Evolutionary conservation across 2,113 vertebrate genomes (phyloP).

Genomic region (Rhea americana): DNA sequence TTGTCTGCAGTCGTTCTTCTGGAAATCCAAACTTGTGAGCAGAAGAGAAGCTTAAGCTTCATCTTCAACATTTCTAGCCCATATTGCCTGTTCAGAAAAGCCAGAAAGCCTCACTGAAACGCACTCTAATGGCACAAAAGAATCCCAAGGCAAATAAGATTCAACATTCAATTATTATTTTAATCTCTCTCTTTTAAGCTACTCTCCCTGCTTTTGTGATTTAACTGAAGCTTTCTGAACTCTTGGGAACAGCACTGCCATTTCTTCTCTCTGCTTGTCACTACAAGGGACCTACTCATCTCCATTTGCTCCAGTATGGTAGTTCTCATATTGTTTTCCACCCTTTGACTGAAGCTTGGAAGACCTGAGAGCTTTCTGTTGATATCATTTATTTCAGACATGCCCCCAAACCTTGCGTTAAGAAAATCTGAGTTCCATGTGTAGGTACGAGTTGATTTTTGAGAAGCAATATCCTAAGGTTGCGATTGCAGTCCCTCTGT

Average conservation of each 20-base stretch:
- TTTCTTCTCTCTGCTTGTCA: not conserved
- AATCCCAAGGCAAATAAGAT: not conserved
- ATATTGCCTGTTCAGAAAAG: fast-evolving
- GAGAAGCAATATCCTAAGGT: not conserved
- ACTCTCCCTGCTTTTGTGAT: not conserved
- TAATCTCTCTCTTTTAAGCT: not conserved
- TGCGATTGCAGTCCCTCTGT: not conserved
- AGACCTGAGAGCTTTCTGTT: not conserved
- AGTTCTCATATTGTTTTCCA: not conserved
- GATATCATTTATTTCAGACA: not conserved
- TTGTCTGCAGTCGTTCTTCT: not conserved
- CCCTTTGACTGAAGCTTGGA: not conserved
- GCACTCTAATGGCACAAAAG: not conserved
- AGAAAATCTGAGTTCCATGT: not conserved
- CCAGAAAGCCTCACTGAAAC: not conserved
- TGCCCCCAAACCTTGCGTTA: not conserved
- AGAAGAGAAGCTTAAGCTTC: not conserved
- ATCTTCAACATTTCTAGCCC: not conserved
- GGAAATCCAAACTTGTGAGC: not conserved
- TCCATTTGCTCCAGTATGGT: not conserved
- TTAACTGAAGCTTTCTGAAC: not conserved
- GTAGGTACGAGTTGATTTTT: not conserved
- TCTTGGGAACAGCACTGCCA: not conserved
- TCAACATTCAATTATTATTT: not conserved
- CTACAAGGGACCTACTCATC: not conserved